These are phyloP conservation scores for Lysiphlebus fabarum DNA, from an alignment of 1,140 invertebrate genomes.

Conservation along the genomic window DNA sequence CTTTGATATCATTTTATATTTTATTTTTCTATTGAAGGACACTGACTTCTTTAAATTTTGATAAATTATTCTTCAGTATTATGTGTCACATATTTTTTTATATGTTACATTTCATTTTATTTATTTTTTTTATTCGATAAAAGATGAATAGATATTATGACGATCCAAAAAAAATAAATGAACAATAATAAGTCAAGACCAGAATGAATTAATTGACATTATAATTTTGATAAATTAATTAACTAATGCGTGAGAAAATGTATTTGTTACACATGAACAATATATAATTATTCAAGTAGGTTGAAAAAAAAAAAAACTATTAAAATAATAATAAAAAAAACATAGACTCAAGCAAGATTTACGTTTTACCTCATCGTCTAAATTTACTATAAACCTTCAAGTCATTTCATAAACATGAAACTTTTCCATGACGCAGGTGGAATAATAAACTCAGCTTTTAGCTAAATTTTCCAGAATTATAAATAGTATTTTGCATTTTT, in stretches of 20 bases:
- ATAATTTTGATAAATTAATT: too few species aligned
- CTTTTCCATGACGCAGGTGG: conserved; percentile 35
- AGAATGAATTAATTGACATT: too few species aligned
- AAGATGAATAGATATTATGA: too few species aligned
- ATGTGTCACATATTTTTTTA: neutral
- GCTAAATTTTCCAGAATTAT: conserved; percentile 1
- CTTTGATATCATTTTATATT: neutral
- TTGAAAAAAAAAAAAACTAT: too few species aligned
- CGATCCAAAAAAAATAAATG: too few species aligned
- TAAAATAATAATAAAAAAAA: too few species aligned
- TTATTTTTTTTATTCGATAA: too few species aligned
- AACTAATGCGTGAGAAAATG: too few species aligned
- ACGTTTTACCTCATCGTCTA: conserved; percentile 30
- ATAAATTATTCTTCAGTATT: conserved; percentile 4
- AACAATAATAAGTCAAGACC: too few species aligned
- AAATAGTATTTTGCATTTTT: neutral
- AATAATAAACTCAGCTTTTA: conserved; percentile 28
- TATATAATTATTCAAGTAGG: too few species aligned
- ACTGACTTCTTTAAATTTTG: neutral
- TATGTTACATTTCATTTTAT: neutral
- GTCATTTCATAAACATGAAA: conserved; percentile 41
- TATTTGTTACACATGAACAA: too few species aligned
- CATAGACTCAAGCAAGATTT: conserved; percentile 21
- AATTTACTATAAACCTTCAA: conserved; percentile 20
- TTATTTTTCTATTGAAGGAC: neutral